Percentiles rank a stretch among this genome's conserved stretches.
These are phyloP conservation scores for Agrypnia vestita DNA, from an alignment of 1,140 invertebrate species.

Conservation along the genomic window DNA sequence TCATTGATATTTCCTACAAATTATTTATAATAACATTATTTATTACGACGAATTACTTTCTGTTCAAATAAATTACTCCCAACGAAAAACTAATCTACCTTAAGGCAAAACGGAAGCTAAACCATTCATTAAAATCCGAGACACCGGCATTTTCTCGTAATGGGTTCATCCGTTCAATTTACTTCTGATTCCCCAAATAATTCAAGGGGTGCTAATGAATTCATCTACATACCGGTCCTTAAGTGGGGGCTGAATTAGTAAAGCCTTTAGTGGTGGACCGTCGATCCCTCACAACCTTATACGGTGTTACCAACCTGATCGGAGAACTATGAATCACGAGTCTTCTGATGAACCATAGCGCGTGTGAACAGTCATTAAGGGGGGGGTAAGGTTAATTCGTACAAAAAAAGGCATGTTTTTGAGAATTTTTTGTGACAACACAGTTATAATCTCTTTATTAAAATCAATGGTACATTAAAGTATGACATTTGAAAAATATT, in stretches of 20 bases:
- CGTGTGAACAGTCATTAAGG: background rate
- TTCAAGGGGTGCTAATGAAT: slow-evolving; percentile 60
- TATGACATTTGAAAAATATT: no score
- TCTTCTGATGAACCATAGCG: slow-evolving; percentile 18
- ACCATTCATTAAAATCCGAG: background rate
- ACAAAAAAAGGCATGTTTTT: no score
- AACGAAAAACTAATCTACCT: no score
- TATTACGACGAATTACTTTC: no score
- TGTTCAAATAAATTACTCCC: no score
- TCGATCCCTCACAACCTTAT: slow-evolving; percentile 8
- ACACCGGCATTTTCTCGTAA: slow-evolving; percentile 3
- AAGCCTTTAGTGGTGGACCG: slow-evolving; percentile 39
- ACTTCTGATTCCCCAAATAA: slow-evolving; percentile 52
- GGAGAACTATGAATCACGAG: slow-evolving; percentile 2
- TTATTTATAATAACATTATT: no score
- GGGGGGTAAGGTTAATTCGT: no score
- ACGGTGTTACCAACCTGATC: slow-evolving; percentile 16
- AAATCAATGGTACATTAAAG: no score
- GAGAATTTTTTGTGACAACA: no score
- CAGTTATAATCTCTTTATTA: no score
- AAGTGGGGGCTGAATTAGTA: slow-evolving; percentile 58
- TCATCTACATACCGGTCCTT: slow-evolving; percentile 53
- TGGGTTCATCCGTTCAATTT: slow-evolving; percentile 57
- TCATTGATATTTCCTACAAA: no score
- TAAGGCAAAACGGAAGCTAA: background rate